A percentile compares a stretch with the other conserved stretches of the same genome.
phyloP scores from a whole-genome alignment of 2,888 invertebrate species.

The Drosophila mettleri region DNA sequence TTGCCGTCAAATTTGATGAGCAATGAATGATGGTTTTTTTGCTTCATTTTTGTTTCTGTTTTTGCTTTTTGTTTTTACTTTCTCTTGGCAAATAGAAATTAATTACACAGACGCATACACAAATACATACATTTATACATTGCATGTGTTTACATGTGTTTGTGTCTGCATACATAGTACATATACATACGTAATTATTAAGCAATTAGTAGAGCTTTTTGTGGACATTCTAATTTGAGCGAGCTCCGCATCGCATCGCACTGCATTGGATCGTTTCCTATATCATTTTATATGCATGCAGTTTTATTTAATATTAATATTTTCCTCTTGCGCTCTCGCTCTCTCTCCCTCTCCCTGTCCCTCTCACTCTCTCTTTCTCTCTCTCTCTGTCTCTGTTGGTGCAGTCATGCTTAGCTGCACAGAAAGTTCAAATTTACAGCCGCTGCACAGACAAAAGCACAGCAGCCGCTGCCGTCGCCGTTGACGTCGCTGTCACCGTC shows the following conservation, averaged over 20 bases:
- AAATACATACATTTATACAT: slow-evolving; percentile 2
- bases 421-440: slow-evolving; percentile 68
- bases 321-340: slow-evolving; percentile 29
- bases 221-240: slow-evolving; percentile 36
- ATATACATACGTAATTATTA: slow-evolving; percentile 5
- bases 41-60: background rate
- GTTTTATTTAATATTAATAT: slow-evolving; percentile 26
- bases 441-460: slow-evolving; percentile 43
- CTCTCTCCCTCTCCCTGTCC: background rate
- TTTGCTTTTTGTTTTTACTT: slow-evolving; percentile 66
- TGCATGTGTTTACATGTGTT: background rate
- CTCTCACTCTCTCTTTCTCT: slow-evolving; percentile 8
- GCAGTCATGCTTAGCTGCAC: slow-evolving; percentile 67
- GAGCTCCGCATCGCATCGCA: slow-evolving; percentile 15
- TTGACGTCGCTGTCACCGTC: background rate
- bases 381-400: slow-evolving; percentile 1
- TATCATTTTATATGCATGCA: slow-evolving; percentile 26
- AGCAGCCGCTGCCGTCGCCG: slow-evolving; percentile 13
- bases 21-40: slow-evolving; percentile 55
- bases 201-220: slow-evolving; percentile 41
- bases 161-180: background rate
- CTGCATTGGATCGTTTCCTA: slow-evolving; percentile 43
- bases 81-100: slow-evolving; percentile 75
- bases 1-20: slow-evolving; percentile 70
- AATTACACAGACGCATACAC: slow-evolving; percentile 50